phyloP scores from a whole-genome alignment of 2,797 vertebrate genomes.

The Notamacropus eugenii region DNA sequence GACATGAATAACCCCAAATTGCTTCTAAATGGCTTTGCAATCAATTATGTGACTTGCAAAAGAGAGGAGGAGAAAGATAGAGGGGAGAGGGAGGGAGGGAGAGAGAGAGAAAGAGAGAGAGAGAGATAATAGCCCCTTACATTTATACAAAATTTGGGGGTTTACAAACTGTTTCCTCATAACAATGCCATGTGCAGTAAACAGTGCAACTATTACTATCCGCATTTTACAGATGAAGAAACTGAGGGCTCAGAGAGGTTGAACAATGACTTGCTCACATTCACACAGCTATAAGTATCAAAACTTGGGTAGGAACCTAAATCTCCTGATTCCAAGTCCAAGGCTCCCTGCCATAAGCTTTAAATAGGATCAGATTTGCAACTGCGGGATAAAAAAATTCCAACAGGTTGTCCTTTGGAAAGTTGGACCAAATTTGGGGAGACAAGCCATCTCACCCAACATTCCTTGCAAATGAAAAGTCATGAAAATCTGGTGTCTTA shows the following conservation, averaged over 20 bases:
- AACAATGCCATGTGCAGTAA: not conserved
- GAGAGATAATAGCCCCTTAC: not conserved
- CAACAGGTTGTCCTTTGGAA: not conserved
- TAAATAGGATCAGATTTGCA: not conserved
- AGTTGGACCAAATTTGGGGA: not conserved
- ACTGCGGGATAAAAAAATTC: not conserved
- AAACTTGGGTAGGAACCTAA: not conserved
- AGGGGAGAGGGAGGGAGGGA: too few species aligned
- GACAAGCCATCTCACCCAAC: not conserved
- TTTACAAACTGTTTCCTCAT: not conserved
- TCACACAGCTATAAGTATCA: not conserved
- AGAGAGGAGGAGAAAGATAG: too few species aligned
- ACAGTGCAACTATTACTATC: not conserved
- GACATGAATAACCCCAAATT: not conserved
- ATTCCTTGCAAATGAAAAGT: not conserved
- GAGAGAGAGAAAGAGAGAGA: too few species aligned
- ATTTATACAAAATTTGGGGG: not conserved
- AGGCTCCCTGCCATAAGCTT: not conserved
- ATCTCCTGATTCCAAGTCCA: not conserved
- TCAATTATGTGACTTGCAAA: conserved; percentile 24
- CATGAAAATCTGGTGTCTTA: not conserved
- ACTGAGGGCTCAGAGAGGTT: not conserved
- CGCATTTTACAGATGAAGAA: not conserved
- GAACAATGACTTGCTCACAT: not conserved
- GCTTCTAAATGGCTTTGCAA: conserved; percentile 42